Base-by-base conservation (phyloP, 1,140 invertebrate genomes). In the Diorhabda carinulata region DNA sequence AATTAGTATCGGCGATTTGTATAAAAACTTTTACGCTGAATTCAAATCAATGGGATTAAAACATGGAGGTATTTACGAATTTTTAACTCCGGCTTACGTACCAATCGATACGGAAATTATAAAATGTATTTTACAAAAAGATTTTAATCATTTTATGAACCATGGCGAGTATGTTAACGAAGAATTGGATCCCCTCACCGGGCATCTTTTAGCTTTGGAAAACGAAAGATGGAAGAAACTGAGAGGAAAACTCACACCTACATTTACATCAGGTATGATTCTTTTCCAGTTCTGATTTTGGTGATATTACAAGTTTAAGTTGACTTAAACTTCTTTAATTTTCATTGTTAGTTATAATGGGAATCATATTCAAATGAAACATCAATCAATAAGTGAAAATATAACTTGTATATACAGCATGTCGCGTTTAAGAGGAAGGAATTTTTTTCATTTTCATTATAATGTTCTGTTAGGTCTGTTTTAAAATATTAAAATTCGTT, bases 191-290 rank as follows among this genome's bases (percentile, higher is more conserved):
- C 76, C 81, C 3, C 52, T 88, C 1, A 76, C 80, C 1, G 79
- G 80, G 3, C 77, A 80, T 2, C 72, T 88, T 47, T 82, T 87
- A 57, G 75, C 72, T n/a, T 62, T 83, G 25, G 73, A 77, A 9
- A 84, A 82, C n/a, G 70, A 79, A 58, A 72, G 78, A 62, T 87
- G 86, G 86, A 84, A 80, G 71, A 73, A 77, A 63, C 69, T 86
- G 3, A 72, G 86, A 65, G 65, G 57, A 3, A 81, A 82, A 69
- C 67, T 86, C n/a, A 82, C 81, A 3, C 83, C 83, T 10, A 82
- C 85, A 4, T 86, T 86, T 72, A 82, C 85, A 3, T 81, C 82
- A 47, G 81, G 81, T 0, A 84, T 83, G 70, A 73, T 25, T 25
- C 25, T 25, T 25, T 25, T 25, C 25, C 25, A 25, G 25, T 25